Base-by-base conservation (phyloP, 2,113 vertebrate genomes). In the Austrofundulus limnaeus region DNA sequence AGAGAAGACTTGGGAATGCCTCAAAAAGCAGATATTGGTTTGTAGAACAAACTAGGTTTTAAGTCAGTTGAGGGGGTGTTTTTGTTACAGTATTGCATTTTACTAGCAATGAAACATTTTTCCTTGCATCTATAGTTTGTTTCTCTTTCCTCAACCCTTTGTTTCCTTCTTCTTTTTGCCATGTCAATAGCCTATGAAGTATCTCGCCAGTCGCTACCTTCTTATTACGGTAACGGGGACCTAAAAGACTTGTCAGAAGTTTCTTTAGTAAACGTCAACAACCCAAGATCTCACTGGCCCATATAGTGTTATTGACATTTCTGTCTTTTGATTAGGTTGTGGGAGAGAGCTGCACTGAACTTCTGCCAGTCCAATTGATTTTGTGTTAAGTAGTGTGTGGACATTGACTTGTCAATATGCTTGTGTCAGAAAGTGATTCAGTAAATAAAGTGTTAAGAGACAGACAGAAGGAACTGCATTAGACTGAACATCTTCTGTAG, bases 381-480 rank as follows among this genome's bases (percentile, higher is more conserved):
- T 66, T 61, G n/a, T 68, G 61, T 74, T 65, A 52, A 77, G 16
- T 21, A 41, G 52, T 25, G 9, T 72, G 9, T 72, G 34, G 41
- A 13, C 34, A 46, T 2, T 47, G 55, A 53, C 45, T 55, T 59
- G 58, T 47, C 19, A 54, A 52, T 67, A 43, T 37, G 57, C 28
- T 43, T 20, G 41, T 19, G 48, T 51, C 58, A 34, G 6, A 2
- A 25, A 56, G 19, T 11, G 43, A 63, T 24, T 58, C 37, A 55
- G 39, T 54, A 42, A 56, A 63, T 66, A 66, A 17, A n/a, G 39
- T 11, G 25, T 43, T 31, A 72, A 34, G 38, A 56, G 42, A 67
- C 54, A 66, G 14, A 37, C 9, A 19, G 45, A 47, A 53, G 61
- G 39, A 31, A 9, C 38, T 38, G 11, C 49, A 41, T 16, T 11